Percentiles rank a stretch among this genome's conserved stretches.
Evolutionary conservation across 23 tunicate genomes (phyloP).

Genomic region (Trididemnum clinides): DNA sequence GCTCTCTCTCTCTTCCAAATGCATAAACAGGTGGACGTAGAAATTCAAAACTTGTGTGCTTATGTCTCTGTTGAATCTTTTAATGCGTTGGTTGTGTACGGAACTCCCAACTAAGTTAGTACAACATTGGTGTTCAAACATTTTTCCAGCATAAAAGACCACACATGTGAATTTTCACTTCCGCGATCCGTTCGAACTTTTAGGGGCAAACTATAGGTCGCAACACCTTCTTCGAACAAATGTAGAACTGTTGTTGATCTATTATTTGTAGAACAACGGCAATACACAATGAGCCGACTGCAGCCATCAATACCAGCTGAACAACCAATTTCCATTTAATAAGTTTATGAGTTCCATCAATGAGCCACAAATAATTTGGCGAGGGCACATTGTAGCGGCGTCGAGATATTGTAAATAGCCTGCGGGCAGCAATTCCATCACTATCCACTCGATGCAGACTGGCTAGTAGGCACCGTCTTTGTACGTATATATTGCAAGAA

Average conservation of each 20-base stretch:
- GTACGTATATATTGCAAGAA: too few species aligned
- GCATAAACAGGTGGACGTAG: background rate
- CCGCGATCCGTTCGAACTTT: background rate
- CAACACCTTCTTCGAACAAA: background rate
- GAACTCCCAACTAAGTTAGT: background rate
- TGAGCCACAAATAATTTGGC: too few species aligned
- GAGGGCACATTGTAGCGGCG: too few species aligned
- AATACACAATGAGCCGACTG: background rate
- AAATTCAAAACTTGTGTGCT: background rate
- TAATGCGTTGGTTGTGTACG: background rate
- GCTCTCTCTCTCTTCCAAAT: background rate
- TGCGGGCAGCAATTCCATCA: too few species aligned
- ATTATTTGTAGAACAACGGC: background rate
- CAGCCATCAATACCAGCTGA: background rate
- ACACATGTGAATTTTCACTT: background rate
- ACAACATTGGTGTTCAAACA: background rate
- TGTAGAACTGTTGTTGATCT: background rate
- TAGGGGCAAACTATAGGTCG: background rate
- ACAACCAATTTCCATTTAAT: too few species aligned
- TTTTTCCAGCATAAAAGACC: background rate
- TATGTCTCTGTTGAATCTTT: background rate
- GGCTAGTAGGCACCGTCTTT: too few species aligned
- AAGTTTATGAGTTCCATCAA: too few species aligned
- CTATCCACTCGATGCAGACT: too few species aligned
- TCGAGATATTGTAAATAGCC: too few species aligned